Base-by-base conservation (phyloP, 2,113 vertebrate genomes). In the Copsychus sechellarum region DNA sequence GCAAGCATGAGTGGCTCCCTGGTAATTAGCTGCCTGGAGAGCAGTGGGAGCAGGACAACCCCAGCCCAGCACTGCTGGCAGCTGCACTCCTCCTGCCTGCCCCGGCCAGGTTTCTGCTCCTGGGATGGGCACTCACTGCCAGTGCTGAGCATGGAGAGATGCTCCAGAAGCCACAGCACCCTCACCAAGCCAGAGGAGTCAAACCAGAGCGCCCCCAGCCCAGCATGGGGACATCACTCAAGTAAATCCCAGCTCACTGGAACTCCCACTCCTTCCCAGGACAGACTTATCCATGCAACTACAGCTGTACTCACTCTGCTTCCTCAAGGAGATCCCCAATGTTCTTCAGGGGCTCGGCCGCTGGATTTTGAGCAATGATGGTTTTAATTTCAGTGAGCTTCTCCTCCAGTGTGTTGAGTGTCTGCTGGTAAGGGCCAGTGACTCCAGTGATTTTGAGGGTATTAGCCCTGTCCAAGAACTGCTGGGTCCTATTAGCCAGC, bases 261-360 rank as follows among this genome's bases (percentile, higher is more conserved):
- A 69, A 48, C 24, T 85, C 48, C 29, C 11, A 22, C 36, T 90
- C 51, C 38, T 66, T 61, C 67, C 60, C 82, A 66, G 0, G 0
- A 33, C 43, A 48, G 33, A 62, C 14, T 36, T 48, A n/a, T 1
- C 72, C 45, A 19, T 4, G 2, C 7, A 16, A 65, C 42, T 42
- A 28, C 7, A 12, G 29, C 43, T 29, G 21, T 92, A 98, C 98
- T 98, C 96, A 99, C 99, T 98, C 98, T 43, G 99, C 98, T 95
- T 99, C 98, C 80, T 99, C 98, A 1, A 99, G 98, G 77, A 99
- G 98, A 65, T 96, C 95, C 40, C 98, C 99, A 24, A 99, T 98
- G 95, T 99, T 98, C 11, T 97, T 98, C 73, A 99, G 98, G 3
- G 99, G 99, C 85, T 99, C 98, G 0, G 98, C 97, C 8, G 99